These are phyloP conservation scores for Megaceryle torquata DNA, from an alignment of 2,113 vertebrate species.

Conservation along the genomic window DNA sequence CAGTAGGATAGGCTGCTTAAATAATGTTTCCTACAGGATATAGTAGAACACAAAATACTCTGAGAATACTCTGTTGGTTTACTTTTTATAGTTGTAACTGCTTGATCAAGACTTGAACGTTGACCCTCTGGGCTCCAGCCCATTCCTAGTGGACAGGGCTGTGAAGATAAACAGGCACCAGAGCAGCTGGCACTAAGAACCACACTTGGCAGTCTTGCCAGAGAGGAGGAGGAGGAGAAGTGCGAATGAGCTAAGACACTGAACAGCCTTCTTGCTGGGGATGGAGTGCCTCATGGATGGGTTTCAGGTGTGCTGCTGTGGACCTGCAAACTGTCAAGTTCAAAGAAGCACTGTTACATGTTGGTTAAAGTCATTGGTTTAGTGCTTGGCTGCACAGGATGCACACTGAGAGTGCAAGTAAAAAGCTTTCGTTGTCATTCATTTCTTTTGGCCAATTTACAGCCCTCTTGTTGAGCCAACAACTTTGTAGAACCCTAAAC, in stretches of 20 bases:
- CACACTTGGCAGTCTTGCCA: neutral
- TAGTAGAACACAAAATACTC: neutral
- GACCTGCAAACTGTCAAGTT: neutral
- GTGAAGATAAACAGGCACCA: neutral
- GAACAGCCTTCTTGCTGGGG: neutral
- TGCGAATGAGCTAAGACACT: neutral
- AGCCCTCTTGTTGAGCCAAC: neutral
- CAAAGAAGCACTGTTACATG: neutral
- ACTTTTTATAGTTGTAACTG: neutral
- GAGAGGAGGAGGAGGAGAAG: neutral
- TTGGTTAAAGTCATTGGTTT: neutral
- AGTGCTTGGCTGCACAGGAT: neutral
- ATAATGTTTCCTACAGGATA: neutral
- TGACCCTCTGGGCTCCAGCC: neutral
- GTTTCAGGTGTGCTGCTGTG: slow-evolving; percentile 7
- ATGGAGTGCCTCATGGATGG: neutral
- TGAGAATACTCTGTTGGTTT: neutral
- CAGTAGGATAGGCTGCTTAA: neutral
- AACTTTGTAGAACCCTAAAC: neutral
- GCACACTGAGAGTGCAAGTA: neutral
- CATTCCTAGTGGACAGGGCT: neutral
- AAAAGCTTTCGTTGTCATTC: neutral
- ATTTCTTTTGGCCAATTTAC: neutral
- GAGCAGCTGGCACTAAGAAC: neutral
- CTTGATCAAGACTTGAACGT: neutral